Percentiles rank a stretch among this genome's conserved stretches.
These are phyloP conservation scores for Brachionus plicatilis DNA, from an alignment of 1,140 invertebrate genomes.

Conservation along the genomic window DNA sequence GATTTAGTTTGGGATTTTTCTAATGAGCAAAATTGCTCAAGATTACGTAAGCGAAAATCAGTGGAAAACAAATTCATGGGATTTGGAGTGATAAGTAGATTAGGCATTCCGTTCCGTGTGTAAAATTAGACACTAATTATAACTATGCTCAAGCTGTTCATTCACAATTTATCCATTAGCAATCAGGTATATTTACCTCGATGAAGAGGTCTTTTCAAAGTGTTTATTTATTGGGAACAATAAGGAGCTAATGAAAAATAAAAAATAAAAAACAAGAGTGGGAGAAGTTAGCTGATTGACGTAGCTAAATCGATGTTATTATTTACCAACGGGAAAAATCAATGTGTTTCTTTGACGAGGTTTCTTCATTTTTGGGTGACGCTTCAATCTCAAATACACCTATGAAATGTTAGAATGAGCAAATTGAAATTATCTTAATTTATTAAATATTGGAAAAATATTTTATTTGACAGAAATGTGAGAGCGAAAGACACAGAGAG, in stretches of 20 bases:
- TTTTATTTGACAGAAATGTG: background rate
- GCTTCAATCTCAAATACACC: background rate
- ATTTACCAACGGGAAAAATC: background rate
- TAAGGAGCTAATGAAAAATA: background rate
- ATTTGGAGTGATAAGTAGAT: background rate
- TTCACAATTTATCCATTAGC: background rate
- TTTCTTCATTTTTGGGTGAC: background rate
- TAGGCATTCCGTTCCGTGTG: background rate
- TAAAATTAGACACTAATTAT: background rate
- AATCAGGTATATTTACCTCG: background rate
- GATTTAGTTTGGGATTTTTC: background rate
- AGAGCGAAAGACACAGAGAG: background rate
- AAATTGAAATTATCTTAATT: conserved; percentile 23
- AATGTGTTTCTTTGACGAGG: background rate
- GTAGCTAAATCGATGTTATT: background rate
- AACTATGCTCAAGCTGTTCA: background rate
- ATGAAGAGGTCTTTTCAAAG: background rate
- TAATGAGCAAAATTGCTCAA: background rate
- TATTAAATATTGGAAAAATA: conserved; percentile 27
- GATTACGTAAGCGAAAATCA: background rate
- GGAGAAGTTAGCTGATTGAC: background rate
- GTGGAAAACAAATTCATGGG: background rate
- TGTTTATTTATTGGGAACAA: background rate
- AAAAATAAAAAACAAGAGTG: background rate
- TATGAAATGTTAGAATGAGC: conserved; percentile 2